Evolutionary conservation across 2,797 vertebrate genomes (phyloP), one percentile per base, ranked within the genome.

Genomic region (Myoxocephalus aenaeus): DNA sequence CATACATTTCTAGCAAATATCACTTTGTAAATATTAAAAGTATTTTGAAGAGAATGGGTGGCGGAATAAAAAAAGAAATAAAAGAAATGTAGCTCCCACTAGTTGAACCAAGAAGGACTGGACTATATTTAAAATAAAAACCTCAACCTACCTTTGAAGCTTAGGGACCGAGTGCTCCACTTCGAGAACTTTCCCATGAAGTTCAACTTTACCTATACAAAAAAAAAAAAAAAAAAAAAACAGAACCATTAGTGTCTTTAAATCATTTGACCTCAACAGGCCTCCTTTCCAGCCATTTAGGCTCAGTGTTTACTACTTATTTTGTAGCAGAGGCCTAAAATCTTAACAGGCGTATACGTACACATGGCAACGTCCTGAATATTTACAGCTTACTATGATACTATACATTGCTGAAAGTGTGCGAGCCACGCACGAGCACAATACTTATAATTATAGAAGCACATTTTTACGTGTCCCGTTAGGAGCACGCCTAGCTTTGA

Each of bases 91-190:
- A 62, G 74, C 53, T 73, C 27, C 66, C 32, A 82, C 64, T 51
- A 84, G 65, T 83, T 75, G 57, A 86, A 74, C 46, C 58, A 74
- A 76, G 42, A 67, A 73, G 51, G 54, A 73, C 27, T 25, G 34
- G 67, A 3, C 15, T 10, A n/a, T 14, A 65, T 7, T n/a, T 9
- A 1, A n/a, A 27, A 34, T 9, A 18, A 5, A 20, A 64, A 70
- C 73, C 17, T 70, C 32, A 34, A 83, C 93, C 95, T 97, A 99
- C 98, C 98, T 98, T 95, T 98, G 98, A 94, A 97, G 97, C 95
- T 99, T 99, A 73, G 98, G 97, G 83, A 99, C 98, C 22, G 98
- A 99, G 88, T 98, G 96, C 82, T 99, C 98, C 93, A 99, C 98
- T 95, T 99, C 97, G 79, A 99, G 95, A 94, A 97, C 90, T 96